phyloP scores from a whole-genome alignment of 37 sponge, comb jelly and placozoan species.

The Mnemiopsis leidyi region DNA sequence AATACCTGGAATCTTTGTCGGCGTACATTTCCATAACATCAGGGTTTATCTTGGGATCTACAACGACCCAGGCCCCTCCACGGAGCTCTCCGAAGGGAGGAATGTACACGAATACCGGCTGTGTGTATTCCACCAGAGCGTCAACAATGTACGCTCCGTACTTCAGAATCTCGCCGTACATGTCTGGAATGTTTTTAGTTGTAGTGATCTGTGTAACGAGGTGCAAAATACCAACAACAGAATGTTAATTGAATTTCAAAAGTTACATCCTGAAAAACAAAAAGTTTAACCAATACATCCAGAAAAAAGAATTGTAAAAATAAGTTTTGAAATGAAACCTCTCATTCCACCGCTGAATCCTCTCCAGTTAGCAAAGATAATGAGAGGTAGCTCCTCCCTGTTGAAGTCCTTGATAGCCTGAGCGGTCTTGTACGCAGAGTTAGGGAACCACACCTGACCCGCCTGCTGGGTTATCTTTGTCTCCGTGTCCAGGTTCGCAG shows the following conservation, averaged over 20 bases:
- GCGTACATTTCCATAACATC: conserved; percentile 98
- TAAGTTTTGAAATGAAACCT: too few relatives aligned
- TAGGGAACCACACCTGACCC: conserved; percentile 98
- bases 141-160: conserved; percentile 98
- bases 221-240: too few relatives aligned
- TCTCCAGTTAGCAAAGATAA: conserved; percentile 99
- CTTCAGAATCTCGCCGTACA: conserved; percentile 96
- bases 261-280: too few relatives aligned
- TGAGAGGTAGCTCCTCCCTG: conserved; percentile 87
- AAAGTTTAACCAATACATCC: too few relatives aligned
- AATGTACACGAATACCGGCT: conserved; percentile 89
- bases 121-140: conserved; percentile 79
- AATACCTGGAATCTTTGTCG: conserved; percentile 70
- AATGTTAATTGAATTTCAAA: neutral
- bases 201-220: too few relatives aligned
- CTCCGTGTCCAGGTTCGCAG: conserved; percentile 92
- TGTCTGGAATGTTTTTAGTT: conserved; percentile 76
- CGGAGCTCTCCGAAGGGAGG: conserved; percentile 96
- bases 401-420: conserved; percentile 91
- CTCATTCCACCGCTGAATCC: conserved; percentile 99
- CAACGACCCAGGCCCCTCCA: conserved; percentile 99
- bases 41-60: conserved; percentile 96
- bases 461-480: conserved; percentile 84
- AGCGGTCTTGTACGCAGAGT: conserved; percentile 99
- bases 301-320: too few relatives aligned